Evolutionary conservation across 2,797 vertebrate species (phyloP).

Genomic region (Thaleichthys pacificus): DNA sequence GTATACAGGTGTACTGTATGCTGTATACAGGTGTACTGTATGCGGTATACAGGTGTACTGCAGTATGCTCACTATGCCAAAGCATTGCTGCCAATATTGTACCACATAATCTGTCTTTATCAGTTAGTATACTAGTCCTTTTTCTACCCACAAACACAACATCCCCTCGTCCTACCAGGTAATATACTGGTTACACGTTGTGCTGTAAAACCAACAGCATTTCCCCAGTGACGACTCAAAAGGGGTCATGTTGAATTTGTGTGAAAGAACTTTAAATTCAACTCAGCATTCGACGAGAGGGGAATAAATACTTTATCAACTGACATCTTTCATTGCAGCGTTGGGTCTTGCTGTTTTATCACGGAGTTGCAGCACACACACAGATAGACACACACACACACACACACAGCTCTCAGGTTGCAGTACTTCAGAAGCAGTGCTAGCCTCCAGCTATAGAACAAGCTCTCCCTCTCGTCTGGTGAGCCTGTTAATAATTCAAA

Average conservation of each 20-base stretch:
- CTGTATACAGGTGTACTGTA: background rate
- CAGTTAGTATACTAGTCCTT: background rate
- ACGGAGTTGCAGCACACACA: slow-evolving; percentile 6
- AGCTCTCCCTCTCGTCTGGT: slow-evolving; percentile 20
- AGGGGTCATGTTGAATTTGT: background rate
- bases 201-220: background rate
- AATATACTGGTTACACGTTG: background rate
- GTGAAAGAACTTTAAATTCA: background rate
- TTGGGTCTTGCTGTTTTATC: background rate
- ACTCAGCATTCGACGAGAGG: background rate
- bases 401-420: background rate
- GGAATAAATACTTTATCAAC: background rate
- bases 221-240: background rate
- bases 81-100: background rate
- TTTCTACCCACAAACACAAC: background rate
- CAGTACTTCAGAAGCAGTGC: slow-evolving; percentile 22
- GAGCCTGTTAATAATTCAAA: slow-evolving; percentile 56
- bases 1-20: no score
- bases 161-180: background rate
- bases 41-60: no score
- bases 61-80: background rate
- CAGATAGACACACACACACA: slow-evolving; percentile 6
- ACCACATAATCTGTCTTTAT: background rate
- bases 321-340: background rate
- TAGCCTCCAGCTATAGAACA: slow-evolving; percentile 40